phyloP scores from a whole-genome alignment of 1,140 invertebrate genomes.

The Zaprionus africanus region DNA sequence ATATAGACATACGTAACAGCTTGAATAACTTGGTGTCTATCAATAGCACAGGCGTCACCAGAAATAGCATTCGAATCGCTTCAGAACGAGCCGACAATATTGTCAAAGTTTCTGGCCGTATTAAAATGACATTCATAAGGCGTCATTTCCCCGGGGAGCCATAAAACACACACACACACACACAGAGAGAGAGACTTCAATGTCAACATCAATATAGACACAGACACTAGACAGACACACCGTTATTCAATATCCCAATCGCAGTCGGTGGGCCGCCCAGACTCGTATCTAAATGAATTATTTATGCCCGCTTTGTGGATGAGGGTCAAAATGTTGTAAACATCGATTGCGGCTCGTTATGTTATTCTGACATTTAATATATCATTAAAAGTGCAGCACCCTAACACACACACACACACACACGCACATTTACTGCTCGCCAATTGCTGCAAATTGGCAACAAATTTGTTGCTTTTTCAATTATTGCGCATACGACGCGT shows the following conservation, averaged over 20 bases:
- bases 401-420: not conserved
- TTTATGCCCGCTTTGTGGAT: slow-evolving; percentile 62
- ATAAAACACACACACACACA: slow-evolving; percentile 49
- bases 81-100: slow-evolving; percentile 55
- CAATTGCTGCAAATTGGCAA: slow-evolving; percentile 45
- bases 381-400: slow-evolving; percentile 37
- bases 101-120: slow-evolving; percentile 65
- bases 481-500: slow-evolving; percentile 53
- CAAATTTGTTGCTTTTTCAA: slow-evolving; percentile 42
- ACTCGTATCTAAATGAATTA: slow-evolving; percentile 65
- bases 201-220: slow-evolving; percentile 21
- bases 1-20: slow-evolving; percentile 36
- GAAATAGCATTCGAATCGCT: slow-evolving; percentile 66
- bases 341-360: slow-evolving; percentile 59
- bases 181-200: not conserved
- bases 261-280: not conserved
- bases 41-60: slow-evolving; percentile 65
- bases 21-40: slow-evolving; percentile 53
- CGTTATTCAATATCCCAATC: slow-evolving; percentile 8
- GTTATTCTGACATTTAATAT: slow-evolving; percentile 55
- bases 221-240: slow-evolving; percentile 48
- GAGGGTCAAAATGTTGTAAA: slow-evolving; percentile 43
- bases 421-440: slow-evolving; percentile 24
- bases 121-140: slow-evolving; percentile 75
- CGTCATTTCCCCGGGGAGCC: slow-evolving; percentile 72